Conservation (phyloP, 2,888 invertebrate genomes). For the Caradrina clavipalpis region DNA sequence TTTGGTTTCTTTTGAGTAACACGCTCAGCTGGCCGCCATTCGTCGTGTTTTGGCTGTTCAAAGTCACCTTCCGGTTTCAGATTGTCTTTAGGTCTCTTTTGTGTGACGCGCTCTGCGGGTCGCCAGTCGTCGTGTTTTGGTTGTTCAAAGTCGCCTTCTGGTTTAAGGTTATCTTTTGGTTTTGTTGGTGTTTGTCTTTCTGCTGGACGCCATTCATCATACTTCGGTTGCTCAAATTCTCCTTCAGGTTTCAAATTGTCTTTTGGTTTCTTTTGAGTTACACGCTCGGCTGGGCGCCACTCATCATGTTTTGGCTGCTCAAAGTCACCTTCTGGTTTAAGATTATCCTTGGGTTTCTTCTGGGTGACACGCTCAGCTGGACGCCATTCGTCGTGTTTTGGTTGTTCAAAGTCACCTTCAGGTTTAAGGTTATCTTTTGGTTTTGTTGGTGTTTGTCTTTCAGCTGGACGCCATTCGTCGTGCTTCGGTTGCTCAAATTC, state of each 20-base stretch:
- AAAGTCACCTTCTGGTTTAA: slow-evolving; percentile 73
- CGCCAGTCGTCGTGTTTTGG: slow-evolving; percentile 83
- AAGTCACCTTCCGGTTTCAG: slow-evolving; percentile 88
- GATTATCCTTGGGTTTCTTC: slow-evolving; percentile 87
- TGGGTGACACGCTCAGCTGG: slow-evolving; percentile 83
- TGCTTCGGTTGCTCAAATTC: slow-evolving; percentile 34
- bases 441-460: not conserved
- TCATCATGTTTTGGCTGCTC: slow-evolving; percentile 74
- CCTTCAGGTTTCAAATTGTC: slow-evolving; percentile 86
- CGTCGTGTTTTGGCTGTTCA: slow-evolving; percentile 81
- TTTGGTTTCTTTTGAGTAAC: slow-evolving; percentile 72
- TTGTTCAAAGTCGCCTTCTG: slow-evolving; percentile 91
- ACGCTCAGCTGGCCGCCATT: slow-evolving; percentile 67
- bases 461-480: slow-evolving; percentile 26
- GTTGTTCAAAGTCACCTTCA: slow-evolving; percentile 91
- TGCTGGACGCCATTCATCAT: slow-evolving; percentile 79
- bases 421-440: slow-evolving; percentile 58
- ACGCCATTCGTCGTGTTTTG: slow-evolving; percentile 79
- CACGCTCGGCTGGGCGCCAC: slow-evolving; percentile 76
- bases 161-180: slow-evolving; percentile 91
- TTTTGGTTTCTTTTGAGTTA: slow-evolving; percentile 70
- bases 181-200: slow-evolving; percentile 88
- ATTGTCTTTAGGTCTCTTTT: slow-evolving; percentile 87
- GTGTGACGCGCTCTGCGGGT: slow-evolving; percentile 78
- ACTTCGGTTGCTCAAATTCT: slow-evolving; percentile 84